These are phyloP conservation scores for Benthosema pterotum DNA, from an alignment of 2,797 vertebrate genomes.

Conservation along the genomic window DNA sequence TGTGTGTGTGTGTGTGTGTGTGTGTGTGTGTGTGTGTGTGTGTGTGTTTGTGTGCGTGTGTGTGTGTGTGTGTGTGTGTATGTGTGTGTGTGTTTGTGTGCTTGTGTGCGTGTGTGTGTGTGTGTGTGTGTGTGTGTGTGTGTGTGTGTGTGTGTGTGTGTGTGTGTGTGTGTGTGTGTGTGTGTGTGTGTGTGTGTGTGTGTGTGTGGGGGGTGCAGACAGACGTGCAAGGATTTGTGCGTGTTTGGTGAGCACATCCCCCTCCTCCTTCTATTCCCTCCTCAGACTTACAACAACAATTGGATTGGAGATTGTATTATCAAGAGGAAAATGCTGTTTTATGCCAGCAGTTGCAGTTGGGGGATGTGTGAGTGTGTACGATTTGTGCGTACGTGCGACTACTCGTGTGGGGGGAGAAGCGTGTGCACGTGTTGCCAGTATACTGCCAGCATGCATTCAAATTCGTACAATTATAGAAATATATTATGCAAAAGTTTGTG, in stretches of 20 bases:
- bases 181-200: constrained; percentile 16
- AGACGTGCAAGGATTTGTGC: constrained; percentile 41
- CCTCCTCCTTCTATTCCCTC: constrained; percentile 25
- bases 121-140: too few relatives aligned
- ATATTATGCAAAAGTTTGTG: too few relatives aligned
- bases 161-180: constrained; percentile 28
- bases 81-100: constrained; percentile 26
- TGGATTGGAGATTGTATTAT: constrained; percentile 35
- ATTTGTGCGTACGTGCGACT: background rate
- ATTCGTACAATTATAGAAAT: too few relatives aligned
- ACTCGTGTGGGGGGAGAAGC: too few relatives aligned
- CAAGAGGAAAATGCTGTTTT: constrained; percentile 33
- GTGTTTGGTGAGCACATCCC: constrained; percentile 33
- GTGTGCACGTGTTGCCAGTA: background rate
- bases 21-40: constrained; percentile 40
- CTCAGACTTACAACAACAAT: constrained; percentile 50
- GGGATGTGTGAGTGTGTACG: constrained; percentile 5
- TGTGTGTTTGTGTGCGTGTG: constrained; percentile 43
- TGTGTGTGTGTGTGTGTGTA: constrained; percentile 37
- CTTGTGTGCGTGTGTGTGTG: constrained; percentile 28
- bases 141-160: constrained; percentile 43
- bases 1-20: constrained; percentile 50
- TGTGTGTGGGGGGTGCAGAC: too few relatives aligned
- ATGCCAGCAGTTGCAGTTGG: constrained; percentile 26
- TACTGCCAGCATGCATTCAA: too few relatives aligned